These are phyloP conservation scores for Euura lappo DNA, from an alignment of 1,140 invertebrate species.

Conservation along the genomic window DNA sequence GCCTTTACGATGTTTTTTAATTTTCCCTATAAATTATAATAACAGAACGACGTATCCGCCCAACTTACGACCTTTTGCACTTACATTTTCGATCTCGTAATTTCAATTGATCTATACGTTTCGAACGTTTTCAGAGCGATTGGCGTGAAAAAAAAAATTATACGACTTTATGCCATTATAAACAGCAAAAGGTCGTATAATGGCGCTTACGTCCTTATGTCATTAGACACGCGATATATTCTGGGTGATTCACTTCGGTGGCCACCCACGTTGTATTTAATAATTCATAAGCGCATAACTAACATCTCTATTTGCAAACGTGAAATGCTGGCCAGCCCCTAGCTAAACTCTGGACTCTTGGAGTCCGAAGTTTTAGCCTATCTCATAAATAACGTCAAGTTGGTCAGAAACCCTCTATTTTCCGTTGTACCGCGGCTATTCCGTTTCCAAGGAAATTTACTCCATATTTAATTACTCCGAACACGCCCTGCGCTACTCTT, in stretches of 20 bases:
- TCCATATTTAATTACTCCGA: not conserved
- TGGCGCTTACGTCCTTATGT: no score
- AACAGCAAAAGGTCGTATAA: no score
- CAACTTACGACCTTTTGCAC: no score
- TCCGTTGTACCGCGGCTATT: not conserved
- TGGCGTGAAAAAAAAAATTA: no score
- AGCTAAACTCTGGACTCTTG: not conserved
- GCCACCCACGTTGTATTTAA: not conserved
- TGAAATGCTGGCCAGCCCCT: not conserved
- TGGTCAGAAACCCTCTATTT: not conserved
- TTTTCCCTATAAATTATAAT: no score
- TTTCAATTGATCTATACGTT: no score
- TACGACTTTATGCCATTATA: no score
- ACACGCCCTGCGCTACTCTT: not conserved
- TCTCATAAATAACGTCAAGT: not conserved
- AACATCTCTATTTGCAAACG: slow-evolving; percentile 3
- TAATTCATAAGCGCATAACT: not conserved
- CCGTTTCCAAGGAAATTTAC: not conserved
- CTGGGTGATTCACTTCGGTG: not conserved
- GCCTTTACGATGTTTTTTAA: no score
- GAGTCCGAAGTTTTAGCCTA: not conserved
- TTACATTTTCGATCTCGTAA: no score
- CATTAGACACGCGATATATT: no score
- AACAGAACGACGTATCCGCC: no score
- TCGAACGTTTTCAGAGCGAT: no score